Base-by-base conservation (phyloP, 2,888 invertebrate species). In the Anagyrus pseudococci region DNA sequence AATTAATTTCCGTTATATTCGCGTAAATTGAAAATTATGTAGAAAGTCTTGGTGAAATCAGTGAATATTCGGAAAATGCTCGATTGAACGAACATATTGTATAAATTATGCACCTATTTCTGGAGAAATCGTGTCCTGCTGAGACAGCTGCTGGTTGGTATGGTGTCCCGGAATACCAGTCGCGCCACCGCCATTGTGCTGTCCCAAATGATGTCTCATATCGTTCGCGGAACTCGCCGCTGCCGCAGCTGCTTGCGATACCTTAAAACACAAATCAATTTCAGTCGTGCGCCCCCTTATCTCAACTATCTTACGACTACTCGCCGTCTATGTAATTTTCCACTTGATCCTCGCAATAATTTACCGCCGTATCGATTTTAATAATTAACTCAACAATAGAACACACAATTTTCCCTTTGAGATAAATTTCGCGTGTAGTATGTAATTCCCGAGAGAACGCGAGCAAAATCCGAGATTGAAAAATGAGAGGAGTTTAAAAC, bases 161-260 rank as follows among this genome's bases (percentile, higher is more conserved):
- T 81, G 80, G 67, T 80, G 80, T 67, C 80, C 79, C 59, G 80
- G 75, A 72, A 79, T 79, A 17, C 78, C 77, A 60, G 80, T 78
- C 57, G 71, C 67, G 48, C 76, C 76, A 26, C 78, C 78, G 56
- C 80, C 80, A 67, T 81, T 81, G 62, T 81, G 81, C 70, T 81
- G 81, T 62, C 77, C 77, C 64, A 81, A 67, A 68, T 81, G 81
- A 75, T 81, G 81, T 69, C 80, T 77, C 74, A 81, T 80, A 63
- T 82, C 80, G 62, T 78, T 79, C 52, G 79, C 77, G 49, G 76
- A 77, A 60, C 85, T 86, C 69, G 75, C 78, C 46, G 76, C 81
- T 60, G 76, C 80, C 54, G 75, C 79, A 66, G 77, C 79, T 61
- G 76, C 79, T 71, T 77, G 79, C 68, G 78, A 81, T 67, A 80